These are phyloP conservation scores for Seriola quinqueradiata DNA, from an alignment of 2,113 vertebrate genomes.

Conservation along the genomic window DNA sequence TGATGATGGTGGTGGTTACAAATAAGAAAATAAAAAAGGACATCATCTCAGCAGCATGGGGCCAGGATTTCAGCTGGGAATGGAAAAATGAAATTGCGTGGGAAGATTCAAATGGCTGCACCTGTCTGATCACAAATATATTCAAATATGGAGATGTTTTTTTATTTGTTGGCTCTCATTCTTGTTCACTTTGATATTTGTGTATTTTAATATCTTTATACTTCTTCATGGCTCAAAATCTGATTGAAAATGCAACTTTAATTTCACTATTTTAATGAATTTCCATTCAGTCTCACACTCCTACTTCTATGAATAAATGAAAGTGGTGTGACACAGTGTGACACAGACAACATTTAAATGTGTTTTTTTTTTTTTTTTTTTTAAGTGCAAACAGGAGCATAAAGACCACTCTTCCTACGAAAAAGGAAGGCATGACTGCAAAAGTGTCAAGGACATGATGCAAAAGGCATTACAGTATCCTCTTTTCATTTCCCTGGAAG, in stretches of 20 bases:
- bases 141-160: neutral
- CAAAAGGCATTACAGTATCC: slow-evolving; percentile 49
- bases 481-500: slow-evolving; percentile 67
- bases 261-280: neutral
- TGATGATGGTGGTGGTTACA: neutral
- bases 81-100: neutral
- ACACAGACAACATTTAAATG: neutral
- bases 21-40: neutral
- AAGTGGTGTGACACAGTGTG: too few species aligned
- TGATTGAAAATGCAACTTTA: neutral
- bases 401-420: neutral
- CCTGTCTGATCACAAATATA: neutral
- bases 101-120: neutral
- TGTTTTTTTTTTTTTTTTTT: too few species aligned
- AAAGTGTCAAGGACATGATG: slow-evolving; percentile 51
- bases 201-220: neutral
- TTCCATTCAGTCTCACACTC: neutral
- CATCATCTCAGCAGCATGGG: neutral
- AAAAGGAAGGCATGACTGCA: slow-evolving; percentile 23
- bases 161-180: neutral
- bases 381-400: neutral
- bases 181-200: neutral
- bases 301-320: neutral
- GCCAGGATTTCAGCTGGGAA: neutral
- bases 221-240: neutral